Percentiles rank a stretch among this genome's conserved stretches.
These are phyloP conservation scores for Drosophila kepulauana DNA, from an alignment of 1,140 invertebrate species.

Conservation along the genomic window DNA sequence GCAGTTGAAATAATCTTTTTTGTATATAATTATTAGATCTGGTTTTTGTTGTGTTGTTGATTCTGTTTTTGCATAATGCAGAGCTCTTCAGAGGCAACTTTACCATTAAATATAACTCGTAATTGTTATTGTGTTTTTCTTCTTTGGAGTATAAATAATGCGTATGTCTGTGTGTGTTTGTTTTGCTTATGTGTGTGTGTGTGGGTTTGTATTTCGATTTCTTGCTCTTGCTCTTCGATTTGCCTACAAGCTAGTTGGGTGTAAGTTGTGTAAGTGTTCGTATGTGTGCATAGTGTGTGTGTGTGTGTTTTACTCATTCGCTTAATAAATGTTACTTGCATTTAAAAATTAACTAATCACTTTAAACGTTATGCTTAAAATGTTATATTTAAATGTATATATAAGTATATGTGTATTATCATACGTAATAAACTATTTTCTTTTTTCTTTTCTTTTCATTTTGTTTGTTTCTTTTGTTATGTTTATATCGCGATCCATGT, in stretches of 20 bases:
- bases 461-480: slow-evolving; percentile 27
- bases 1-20: slow-evolving; percentile 49
- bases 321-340: slow-evolving; percentile 61
- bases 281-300: slow-evolving; percentile 40
- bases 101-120: slow-evolving; percentile 73
- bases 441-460: slow-evolving; percentile 15
- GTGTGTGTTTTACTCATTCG: slow-evolving; percentile 49
- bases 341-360: slow-evolving; percentile 80
- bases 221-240: slow-evolving; percentile 64
- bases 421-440: slow-evolving; percentile 71
- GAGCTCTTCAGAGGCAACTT: slow-evolving; percentile 72
- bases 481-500: slow-evolving; percentile 37
- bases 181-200: slow-evolving; percentile 13
- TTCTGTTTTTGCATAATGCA: slow-evolving; percentile 57
- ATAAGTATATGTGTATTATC: slow-evolving; percentile 66
- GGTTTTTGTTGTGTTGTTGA: slow-evolving; percentile 36
- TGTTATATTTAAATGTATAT: slow-evolving; percentile 71
- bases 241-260: slow-evolving; percentile 57
- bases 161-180: slow-evolving; percentile 34
- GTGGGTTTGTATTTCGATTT: slow-evolving; percentile 68
- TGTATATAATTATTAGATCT: slow-evolving; percentile 45
- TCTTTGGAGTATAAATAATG: slow-evolving; percentile 83
- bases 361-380: slow-evolving; percentile 64
- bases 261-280: slow-evolving; percentile 42
- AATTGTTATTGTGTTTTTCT: slow-evolving; percentile 68